These are phyloP conservation scores for Columba janthina DNA, from an alignment of 2,113 vertebrate species.

Conservation along the genomic window DNA sequence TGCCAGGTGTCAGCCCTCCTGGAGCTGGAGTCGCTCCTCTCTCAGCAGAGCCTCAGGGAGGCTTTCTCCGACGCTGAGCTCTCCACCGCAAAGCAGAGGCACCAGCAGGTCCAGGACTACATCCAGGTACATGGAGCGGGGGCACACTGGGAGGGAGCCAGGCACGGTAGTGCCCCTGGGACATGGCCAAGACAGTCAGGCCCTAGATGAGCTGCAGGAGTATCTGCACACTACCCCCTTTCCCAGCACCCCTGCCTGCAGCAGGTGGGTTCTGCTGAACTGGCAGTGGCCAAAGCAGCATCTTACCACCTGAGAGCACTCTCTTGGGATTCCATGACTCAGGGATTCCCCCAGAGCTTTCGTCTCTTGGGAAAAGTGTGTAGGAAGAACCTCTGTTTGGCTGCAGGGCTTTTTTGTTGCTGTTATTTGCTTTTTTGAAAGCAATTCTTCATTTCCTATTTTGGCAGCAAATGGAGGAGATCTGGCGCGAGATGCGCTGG, in stretches of 20 bases:
- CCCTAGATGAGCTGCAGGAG: neutral
- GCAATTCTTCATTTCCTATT: neutral
- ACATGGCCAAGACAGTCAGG: neutral
- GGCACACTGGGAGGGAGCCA: neutral
- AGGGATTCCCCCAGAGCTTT: neutral
- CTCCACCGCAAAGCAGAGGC: constrained; percentile 83
- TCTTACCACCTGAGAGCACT: neutral
- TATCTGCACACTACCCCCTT: neutral
- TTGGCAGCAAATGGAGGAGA: constrained; percentile 89
- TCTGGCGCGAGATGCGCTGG: constrained; percentile 91
- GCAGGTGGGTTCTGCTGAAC: neutral
- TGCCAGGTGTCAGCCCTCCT: constrained; percentile 86
- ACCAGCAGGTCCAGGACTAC: constrained; percentile 88
- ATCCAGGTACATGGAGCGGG: constrained; percentile 76
- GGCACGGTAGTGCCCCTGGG: accelerated
- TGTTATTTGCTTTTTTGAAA: neutral
- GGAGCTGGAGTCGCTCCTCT: constrained; percentile 89
- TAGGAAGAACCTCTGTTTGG: neutral
- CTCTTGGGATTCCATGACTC: neutral
- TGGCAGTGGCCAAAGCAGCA: neutral
- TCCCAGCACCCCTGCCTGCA: neutral
- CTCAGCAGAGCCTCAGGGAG: constrained; percentile 90
- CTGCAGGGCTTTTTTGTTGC: neutral
- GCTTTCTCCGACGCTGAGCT: constrained; percentile 88
- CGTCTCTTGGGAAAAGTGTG: neutral